Base-by-base conservation (phyloP, 2,888 invertebrate genomes). In the Drosophila parthenogenetica region DNA sequence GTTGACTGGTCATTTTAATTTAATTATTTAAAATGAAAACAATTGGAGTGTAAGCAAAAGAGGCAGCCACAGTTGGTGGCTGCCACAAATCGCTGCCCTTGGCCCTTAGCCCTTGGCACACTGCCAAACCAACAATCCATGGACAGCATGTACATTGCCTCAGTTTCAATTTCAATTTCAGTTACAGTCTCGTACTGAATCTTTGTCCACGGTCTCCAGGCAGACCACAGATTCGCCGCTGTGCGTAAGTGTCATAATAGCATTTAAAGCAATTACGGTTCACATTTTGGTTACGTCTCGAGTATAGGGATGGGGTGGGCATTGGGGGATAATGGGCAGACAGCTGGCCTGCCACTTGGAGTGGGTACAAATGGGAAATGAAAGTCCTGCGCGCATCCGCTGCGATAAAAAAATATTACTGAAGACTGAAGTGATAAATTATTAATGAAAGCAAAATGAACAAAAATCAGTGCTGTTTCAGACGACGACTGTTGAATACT, bases 261-360 rank as follows among this genome's bases (percentile, higher is more conserved):
- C 89, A 89, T 90, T 89, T 90, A 90, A 85, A 80, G 89, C 90
- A 90, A 89, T 89, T 89, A 89, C 77, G 79, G 87, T 80, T 88
- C 81, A 76, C 78, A 75, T 81, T 88, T 83, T 66, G 76, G 87
- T 67, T 57, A 50, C 45, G 22, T 32, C 25, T n/a, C 17, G 8
- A 43, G 29, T 25, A 11, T 32, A 29, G 39, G 17, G 32, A 46
- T 11, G 2, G 25, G 25, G 17, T 19, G 11, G 51, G 54, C 19
- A 35, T 25, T 22, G 8, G 25, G 11, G 13, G 11, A 5, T 11
- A 35, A 50, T 61, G 39, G 46, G 32, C 29, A 32, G 49, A 19
- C 42, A 14, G 45, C n/a, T 16, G 48, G 32, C 35, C 7, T 17
- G 17, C 17, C n/a, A 45, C 29, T 51, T 51, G 43, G 54, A 45